These are phyloP conservation scores for Gallinago undulata DNA, from an alignment of 2,113 vertebrate species.

Conservation along the genomic window DNA sequence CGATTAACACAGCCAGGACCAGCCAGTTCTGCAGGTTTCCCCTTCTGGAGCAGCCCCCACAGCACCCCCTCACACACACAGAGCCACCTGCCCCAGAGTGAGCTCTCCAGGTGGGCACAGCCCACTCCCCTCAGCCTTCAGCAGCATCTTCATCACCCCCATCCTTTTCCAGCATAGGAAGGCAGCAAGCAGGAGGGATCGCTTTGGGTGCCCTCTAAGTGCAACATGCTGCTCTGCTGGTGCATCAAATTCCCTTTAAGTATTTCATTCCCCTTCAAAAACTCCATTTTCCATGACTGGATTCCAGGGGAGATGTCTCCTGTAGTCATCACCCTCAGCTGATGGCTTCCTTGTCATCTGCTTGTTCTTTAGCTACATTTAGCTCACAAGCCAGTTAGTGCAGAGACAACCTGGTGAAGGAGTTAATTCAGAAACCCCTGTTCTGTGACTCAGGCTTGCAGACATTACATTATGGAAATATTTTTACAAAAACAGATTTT, in stretches of 20 bases:
- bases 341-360: neutral
- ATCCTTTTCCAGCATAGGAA: neutral
- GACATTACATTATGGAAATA: neutral
- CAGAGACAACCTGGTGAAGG: neutral
- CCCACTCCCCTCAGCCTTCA: neutral
- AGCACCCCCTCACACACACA: accelerated
- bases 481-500: neutral
- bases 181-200: neutral
- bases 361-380: neutral
- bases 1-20: accelerated
- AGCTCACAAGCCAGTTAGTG: neutral
- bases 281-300: neutral
- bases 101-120: neutral
- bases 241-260: neutral
- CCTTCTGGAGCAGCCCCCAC: neutral
- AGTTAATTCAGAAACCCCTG: accelerated
- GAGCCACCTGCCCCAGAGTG: neutral
- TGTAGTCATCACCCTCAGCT: neutral
- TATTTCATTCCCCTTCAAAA: neutral
- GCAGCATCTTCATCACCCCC: neutral
- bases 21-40: neutral
- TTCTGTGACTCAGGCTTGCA: neutral
- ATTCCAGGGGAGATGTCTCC: neutral
- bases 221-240: neutral
- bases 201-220: neutral